Percentiles rank a stretch among this genome's conserved stretches.
Evolutionary conservation across 2,113 vertebrate species (phyloP).

Genomic region (Sinocyclocheilus anshuiensis): DNA sequence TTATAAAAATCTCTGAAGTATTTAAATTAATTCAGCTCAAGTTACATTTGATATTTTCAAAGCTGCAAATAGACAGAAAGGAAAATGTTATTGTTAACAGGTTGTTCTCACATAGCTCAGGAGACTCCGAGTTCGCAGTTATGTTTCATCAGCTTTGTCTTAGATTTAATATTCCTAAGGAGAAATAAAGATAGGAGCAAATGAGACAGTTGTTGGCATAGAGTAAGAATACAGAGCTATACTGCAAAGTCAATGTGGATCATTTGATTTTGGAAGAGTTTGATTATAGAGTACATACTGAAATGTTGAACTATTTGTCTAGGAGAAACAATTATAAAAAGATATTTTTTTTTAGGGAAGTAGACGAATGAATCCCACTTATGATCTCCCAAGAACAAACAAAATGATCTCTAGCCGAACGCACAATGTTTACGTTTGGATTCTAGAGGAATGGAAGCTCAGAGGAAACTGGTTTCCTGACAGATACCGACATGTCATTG

Average conservation of each 20-base stretch:
- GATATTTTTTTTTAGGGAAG: neutral
- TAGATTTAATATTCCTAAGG: neutral
- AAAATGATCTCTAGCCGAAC: neutral
- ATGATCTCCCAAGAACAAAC: neutral
- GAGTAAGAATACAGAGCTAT: neutral
- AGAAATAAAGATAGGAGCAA: neutral
- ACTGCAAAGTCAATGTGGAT: neutral
- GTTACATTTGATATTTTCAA: constrained; percentile 12
- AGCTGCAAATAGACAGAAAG: constrained; percentile 6
- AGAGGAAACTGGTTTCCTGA: neutral
- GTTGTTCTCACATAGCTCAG: neutral
- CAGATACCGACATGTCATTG: neutral
- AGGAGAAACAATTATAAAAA: neutral
- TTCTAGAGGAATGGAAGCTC: neutral
- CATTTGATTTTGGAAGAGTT: neutral
- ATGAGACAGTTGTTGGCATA: neutral
- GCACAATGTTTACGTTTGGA: neutral
- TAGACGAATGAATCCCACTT: neutral
- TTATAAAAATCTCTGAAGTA: constrained; percentile 41
- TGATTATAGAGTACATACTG: neutral
- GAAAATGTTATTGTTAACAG: neutral
- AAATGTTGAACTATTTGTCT: neutral
- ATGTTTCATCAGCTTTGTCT: neutral
- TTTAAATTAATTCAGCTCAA: constrained; percentile 51
- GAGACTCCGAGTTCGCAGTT: neutral